Evolutionary conservation across 2,888 invertebrate species (phyloP).

Genomic region (Stomorhina lunata): DNA sequence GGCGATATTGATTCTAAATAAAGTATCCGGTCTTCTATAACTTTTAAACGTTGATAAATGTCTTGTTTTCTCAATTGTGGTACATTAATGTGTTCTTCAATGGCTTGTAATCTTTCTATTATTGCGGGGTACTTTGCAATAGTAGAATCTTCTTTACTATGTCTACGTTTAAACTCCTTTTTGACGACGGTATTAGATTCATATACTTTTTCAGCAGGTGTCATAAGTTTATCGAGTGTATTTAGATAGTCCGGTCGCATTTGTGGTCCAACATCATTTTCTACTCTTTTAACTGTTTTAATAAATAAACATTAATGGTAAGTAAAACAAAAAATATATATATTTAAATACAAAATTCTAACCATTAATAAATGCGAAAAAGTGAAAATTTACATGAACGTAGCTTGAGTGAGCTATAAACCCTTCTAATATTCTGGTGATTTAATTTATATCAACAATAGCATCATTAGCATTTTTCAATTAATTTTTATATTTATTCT

Average conservation of each 20-base stretch:
- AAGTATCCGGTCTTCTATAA: slow-evolving; percentile 87
- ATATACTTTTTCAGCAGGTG: slow-evolving; percentile 34
- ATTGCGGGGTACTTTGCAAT: slow-evolving; percentile 79
- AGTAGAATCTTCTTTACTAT: neutral
- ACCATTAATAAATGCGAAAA: too few species aligned
- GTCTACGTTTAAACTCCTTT: slow-evolving; percentile 12
- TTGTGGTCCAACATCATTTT: slow-evolving; percentile 87
- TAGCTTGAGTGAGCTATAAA: too few species aligned
- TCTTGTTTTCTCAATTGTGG: slow-evolving; percentile 82
- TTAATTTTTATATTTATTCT: too few species aligned
- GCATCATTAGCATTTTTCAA: too few species aligned
- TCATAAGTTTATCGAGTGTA: slow-evolving; percentile 80
- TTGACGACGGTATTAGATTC: slow-evolving; percentile 16
- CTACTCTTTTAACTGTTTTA: slow-evolving; percentile 84
- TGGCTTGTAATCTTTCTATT: slow-evolving; percentile 84
- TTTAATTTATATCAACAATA: too few species aligned
- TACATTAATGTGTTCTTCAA: slow-evolving; percentile 83
- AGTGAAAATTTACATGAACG: too few species aligned
- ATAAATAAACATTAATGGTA: neutral
- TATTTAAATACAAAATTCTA: too few species aligned
- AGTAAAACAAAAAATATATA: too few species aligned
- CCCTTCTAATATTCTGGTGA: too few species aligned
- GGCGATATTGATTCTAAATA: slow-evolving; percentile 88
- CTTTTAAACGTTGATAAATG: slow-evolving; percentile 86
- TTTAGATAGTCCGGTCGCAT: slow-evolving; percentile 80